Conservation (phyloP, 2,113 vertebrate species). For the Phoxinus phoxinus region DNA sequence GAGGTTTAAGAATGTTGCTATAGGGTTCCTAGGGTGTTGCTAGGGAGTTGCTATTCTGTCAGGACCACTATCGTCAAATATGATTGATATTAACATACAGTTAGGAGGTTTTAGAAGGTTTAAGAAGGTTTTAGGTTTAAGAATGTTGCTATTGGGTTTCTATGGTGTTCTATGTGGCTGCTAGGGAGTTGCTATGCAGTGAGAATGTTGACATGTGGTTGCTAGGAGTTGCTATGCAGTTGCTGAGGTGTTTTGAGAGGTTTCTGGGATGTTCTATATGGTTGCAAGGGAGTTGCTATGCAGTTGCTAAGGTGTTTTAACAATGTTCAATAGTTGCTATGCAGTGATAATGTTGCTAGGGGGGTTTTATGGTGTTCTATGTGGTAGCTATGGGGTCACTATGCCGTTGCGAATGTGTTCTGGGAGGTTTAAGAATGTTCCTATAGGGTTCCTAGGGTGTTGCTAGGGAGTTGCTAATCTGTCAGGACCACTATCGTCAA, state of each 20-base stretch:
- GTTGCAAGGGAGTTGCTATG: not conserved
- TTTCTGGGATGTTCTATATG: not conserved
- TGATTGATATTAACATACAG: too few relatives aligned
- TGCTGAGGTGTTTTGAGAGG: not conserved
- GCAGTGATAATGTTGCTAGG: not conserved
- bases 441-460: not conserved
- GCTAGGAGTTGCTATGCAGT: not conserved
- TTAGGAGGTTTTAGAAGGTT: too few relatives aligned
- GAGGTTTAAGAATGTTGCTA: not conserved
- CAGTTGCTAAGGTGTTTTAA: not conserved
- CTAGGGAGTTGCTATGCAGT: not conserved
- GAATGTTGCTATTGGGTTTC: not conserved
- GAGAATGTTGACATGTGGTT: not conserved
- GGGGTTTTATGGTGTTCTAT: not conserved
- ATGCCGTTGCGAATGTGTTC: not conserved
- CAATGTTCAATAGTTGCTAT: not conserved
- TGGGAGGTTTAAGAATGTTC: not conserved
- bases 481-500: too few relatives aligned
- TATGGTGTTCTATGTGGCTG: not conserved
- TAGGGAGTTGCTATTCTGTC: too few relatives aligned
- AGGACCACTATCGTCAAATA: too few relatives aligned
- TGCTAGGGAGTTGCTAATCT: not conserved
- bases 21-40: not conserved
- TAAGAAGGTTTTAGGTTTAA: too few relatives aligned
- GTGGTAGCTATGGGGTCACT: not conserved